Evolutionary conservation across 2,888 invertebrate species (phyloP).

Genomic region (Scaptodrosophila latifasciaeformis): DNA sequence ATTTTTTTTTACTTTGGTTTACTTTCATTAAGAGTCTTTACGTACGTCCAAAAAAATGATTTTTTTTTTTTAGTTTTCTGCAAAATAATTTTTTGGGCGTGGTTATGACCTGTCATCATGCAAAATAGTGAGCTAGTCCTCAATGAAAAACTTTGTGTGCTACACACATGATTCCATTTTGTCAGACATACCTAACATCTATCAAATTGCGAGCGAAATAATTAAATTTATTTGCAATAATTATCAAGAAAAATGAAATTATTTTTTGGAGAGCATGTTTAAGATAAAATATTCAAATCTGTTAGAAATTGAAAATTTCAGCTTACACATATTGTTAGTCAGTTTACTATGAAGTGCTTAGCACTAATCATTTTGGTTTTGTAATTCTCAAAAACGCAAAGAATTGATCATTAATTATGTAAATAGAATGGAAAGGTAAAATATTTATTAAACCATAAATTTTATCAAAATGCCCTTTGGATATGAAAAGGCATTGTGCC

Average conservation of each 20-base stretch:
- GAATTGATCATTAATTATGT: slow-evolving; percentile 59
- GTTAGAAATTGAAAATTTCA: slow-evolving; percentile 46
- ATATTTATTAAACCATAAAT: too few species aligned
- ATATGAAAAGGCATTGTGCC: too few species aligned
- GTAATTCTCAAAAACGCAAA: slow-evolving; percentile 75
- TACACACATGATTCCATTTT: slow-evolving; percentile 74
- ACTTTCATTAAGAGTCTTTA: slow-evolving; percentile 74
- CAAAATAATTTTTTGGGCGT: slow-evolving; percentile 60
- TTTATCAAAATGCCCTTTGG: too few species aligned
- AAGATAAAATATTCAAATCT: slow-evolving; percentile 55
- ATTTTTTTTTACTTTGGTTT: slow-evolving; percentile 42
- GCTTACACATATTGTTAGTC: slow-evolving; percentile 36
- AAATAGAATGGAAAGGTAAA: slow-evolving; percentile 26
- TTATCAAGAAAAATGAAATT: too few species aligned
- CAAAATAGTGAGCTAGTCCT: slow-evolving; percentile 66
- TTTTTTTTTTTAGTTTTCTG: too few species aligned
- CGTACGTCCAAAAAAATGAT: slow-evolving; percentile 69
- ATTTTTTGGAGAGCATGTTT: slow-evolving; percentile 22
- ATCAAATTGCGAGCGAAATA: slow-evolving; percentile 11
- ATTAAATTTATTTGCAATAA: too few species aligned
- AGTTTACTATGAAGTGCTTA: slow-evolving; percentile 22
- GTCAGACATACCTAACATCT: slow-evolving; percentile 20
- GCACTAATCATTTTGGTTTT: slow-evolving; percentile 70
- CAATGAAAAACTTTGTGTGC: slow-evolving; percentile 40
- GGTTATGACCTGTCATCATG: slow-evolving; percentile 67